These are phyloP conservation scores for Litoditis marina DNA, from an alignment of 2,888 invertebrate species.

Conservation along the genomic window DNA sequence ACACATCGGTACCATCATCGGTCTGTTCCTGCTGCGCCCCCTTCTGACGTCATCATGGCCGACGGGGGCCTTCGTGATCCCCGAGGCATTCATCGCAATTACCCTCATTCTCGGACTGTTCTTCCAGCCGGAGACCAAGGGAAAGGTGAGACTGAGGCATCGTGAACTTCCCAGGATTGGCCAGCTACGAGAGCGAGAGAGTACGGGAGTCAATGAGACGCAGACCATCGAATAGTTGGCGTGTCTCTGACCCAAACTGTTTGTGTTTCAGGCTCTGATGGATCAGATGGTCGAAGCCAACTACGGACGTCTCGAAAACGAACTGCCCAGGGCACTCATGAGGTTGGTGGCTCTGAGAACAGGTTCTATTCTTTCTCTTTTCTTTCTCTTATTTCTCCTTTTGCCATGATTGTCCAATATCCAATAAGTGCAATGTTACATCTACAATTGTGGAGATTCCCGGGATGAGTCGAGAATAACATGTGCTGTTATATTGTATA, in stretches of 20 bases:
- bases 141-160: constrained; percentile 25
- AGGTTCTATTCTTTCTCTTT: too few species aligned
- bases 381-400: too few species aligned
- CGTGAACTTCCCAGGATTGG: neutral
- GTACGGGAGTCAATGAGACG: too few species aligned
- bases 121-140: constrained; percentile 55
- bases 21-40: constrained; percentile 47
- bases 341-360: constrained; percentile 32
- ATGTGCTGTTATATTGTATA: too few species aligned
- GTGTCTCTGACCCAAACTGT: too few species aligned
- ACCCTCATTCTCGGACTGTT: constrained; percentile 51
- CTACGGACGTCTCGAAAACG: constrained; percentile 50
- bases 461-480: too few species aligned
- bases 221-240: neutral
- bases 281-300: constrained; percentile 56
- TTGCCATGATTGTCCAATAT: too few species aligned
- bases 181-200: too few species aligned
- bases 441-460: too few species aligned
- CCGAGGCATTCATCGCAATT: constrained; percentile 44
- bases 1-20: constrained; percentile 54
- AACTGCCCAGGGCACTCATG: constrained; percentile 49
- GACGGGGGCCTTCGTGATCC: constrained; percentile 49
- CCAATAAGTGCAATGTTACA: too few species aligned
- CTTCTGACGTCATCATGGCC: constrained; percentile 41
- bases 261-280: too few species aligned